Evolutionary conservation across 1,140 invertebrate species (phyloP), one percentile per base, ranked within the genome.

Genomic region (Ips typographus): DNA sequence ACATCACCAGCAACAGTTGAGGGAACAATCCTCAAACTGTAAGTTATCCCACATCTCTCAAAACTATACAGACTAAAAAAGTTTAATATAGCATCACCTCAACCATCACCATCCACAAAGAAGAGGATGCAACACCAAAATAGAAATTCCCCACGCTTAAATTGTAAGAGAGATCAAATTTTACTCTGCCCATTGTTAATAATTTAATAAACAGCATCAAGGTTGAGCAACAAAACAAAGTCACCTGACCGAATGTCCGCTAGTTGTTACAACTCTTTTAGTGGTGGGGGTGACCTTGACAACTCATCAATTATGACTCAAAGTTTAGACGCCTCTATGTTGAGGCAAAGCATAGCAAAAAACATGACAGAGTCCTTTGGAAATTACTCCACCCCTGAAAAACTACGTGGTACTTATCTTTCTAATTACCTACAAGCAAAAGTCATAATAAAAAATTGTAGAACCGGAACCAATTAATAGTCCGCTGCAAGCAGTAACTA

Each of bases 1-100:
- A 74, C 91, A 94, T 78, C 93, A 95, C 81, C 93, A 95, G 77
- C 88, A 91, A 70, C 91, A 93, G 75, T 77, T 94, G 43, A 87
- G 88, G 75, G 89, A 91, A 72, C 79, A 83, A 80, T 71, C 72
- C 7, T 72, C 67, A n/a, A 71, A 55, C 38, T 52, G 68, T 70
- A 70, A 59, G 56, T 37, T 40, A 65, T 39, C 44, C 4, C 4
- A 47, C 4, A 47, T 47, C n/a, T 47, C n/a, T 47, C 44, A 47
- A 47, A 47, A 47, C 4, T 47, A n/a, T 47, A 5, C 44, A 47
- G 4, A 5, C n/a, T n/a, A 47, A 47, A 47, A 47, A 47, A 1
- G 40, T 64, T 52, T 4, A 40, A 60, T 72, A 68, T 59, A 72
- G 76, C 72, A 58, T 70, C 74, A 22, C 75, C 77, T 41, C 74